Conservation (phyloP, 2,888 invertebrate genomes). For the Synanthedon myopaeformis region DNA sequence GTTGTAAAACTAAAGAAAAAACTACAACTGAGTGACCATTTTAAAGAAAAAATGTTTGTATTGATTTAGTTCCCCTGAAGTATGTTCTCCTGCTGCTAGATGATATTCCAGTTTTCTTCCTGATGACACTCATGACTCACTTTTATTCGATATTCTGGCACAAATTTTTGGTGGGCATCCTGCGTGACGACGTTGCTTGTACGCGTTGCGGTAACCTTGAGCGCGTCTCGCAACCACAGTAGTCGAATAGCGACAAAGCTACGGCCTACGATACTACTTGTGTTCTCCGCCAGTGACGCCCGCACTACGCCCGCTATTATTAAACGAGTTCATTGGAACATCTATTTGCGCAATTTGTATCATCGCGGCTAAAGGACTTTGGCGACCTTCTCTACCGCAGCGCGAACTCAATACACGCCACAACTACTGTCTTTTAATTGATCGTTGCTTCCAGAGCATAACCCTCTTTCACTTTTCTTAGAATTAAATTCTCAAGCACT, state of each 20-base stretch:
- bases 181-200: conserved; percentile 20
- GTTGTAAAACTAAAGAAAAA: no score
- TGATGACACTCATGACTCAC: no score
- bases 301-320: conserved; percentile 64
- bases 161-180: conserved; percentile 29
- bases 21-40: no score
- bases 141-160: conserved; percentile 14
- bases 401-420: conserved; percentile 10
- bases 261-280: conserved; percentile 17
- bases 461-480: no score
- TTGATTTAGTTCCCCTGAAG: no score
- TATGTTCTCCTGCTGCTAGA: no score
- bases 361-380: conserved; percentile 54
- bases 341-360: conserved; percentile 68
- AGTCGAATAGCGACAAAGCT: conserved; percentile 22
- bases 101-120: no score
- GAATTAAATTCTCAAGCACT: no score
- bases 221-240: conserved; percentile 27
- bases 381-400: conserved; percentile 51
- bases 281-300: conserved; percentile 43
- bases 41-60: no score
- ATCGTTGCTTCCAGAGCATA: no score
- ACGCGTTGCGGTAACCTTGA: conserved; percentile 32
- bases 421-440: background rate
- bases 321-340: conserved; percentile 70